phyloP scores from a whole-genome alignment of 2,888 invertebrate genomes.

The Tachina fera region DNA sequence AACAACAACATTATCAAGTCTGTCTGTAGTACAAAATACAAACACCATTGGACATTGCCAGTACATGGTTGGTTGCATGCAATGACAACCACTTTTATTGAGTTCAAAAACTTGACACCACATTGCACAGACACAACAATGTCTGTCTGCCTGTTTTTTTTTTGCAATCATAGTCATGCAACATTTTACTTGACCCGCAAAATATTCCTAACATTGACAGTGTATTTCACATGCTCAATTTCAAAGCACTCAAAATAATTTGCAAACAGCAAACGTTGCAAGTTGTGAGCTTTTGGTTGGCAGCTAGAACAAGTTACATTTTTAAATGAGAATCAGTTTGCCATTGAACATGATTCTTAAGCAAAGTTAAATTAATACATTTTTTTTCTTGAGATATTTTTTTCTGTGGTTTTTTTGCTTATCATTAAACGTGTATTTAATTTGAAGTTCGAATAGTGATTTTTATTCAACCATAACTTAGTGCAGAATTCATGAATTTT shows the following conservation, averaged over 20 bases:
- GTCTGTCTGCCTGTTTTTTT: not conserved
- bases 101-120: slow-evolving; percentile 35
- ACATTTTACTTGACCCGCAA: slow-evolving; percentile 55
- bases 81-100: slow-evolving; percentile 50
- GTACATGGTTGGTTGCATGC: slow-evolving; percentile 28
- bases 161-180: slow-evolving; percentile 32
- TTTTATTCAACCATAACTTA: slow-evolving; percentile 30
- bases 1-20: not conserved
- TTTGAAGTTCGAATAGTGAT: slow-evolving; percentile 16
- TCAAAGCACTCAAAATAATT: not conserved
- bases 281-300: not conserved
- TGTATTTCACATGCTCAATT: not conserved
- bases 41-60: slow-evolving; percentile 1
- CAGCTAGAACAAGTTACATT: slow-evolving; percentile 5
- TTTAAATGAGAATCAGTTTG: slow-evolving; percentile 13
- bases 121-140: slow-evolving; percentile 3
- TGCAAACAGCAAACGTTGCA: slow-evolving; percentile 15
- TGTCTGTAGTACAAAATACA: slow-evolving; percentile 16
- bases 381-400: slow-evolving; percentile 17
- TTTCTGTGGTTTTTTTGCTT: not conserved
- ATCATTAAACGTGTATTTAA: not conserved
- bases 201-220: slow-evolving; percentile 52
- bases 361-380: not conserved
- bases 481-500: not conserved
- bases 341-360: slow-evolving; percentile 14